These are phyloP conservation scores for Leptinotarsa tumamoca DNA, from an alignment of 2,888 invertebrate genomes.

Conservation along the genomic window DNA sequence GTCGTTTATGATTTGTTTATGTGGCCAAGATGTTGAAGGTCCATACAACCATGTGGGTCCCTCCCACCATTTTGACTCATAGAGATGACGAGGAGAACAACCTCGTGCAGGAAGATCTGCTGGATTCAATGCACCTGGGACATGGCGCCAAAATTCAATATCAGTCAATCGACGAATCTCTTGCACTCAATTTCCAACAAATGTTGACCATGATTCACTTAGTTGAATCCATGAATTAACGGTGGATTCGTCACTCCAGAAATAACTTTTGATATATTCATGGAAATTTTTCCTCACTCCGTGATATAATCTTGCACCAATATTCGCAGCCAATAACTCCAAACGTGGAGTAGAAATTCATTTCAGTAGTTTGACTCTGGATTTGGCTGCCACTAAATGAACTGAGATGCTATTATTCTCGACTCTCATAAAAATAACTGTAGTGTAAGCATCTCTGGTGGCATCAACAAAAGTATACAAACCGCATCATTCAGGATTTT, in stretches of 20 bases:
- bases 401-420: not conserved
- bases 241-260: too few species aligned
- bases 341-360: constrained; percentile 18
- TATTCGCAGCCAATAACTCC: constrained; percentile 13
- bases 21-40: constrained; percentile 39
- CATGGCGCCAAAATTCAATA: constrained; percentile 50
- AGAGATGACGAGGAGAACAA: too few species aligned
- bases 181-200: too few species aligned
- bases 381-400: constrained; percentile 22
- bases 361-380: constrained; percentile 18
- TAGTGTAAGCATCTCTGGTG: not conserved
- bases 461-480: not conserved
- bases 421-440: constrained; percentile 21
- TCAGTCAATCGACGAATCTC: not conserved
- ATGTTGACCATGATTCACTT: too few species aligned
- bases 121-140: constrained; percentile 56
- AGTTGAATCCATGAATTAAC: too few species aligned
- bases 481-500: not conserved
- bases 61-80: constrained; percentile 38
- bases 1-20: constrained; percentile 12
- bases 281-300: constrained; percentile 4
- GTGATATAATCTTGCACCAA: constrained; percentile 18
- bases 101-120: constrained; percentile 45
- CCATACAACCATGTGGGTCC: constrained; percentile 57
- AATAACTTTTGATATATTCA: too few species aligned